Base-by-base conservation (phyloP, 1,140 invertebrate species). In the Leptinotarsa defecta region DNA sequence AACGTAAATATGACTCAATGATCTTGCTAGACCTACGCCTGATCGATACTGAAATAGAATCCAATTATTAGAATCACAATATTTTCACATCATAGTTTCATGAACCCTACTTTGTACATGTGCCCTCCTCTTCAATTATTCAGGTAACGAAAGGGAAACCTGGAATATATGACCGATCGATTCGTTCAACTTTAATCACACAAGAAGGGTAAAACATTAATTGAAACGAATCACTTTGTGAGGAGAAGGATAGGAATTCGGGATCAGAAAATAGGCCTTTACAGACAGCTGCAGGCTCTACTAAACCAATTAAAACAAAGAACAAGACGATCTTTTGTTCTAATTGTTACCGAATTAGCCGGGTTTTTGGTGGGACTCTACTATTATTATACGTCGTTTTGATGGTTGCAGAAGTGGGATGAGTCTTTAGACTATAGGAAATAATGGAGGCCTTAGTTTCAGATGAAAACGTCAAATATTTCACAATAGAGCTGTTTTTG, bases 181-280 rank as follows among this genome's bases (percentile, higher is more conserved):
- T 57, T 19, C n/a, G 15, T 57, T 4, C 52, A 57, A 57, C 15
- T 57, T 57, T 57, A 57, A 57, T 57, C 52, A 57, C 52, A 57
- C 52, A 57, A 57, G 52, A 19, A 57, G 52, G 52, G 52, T 57
- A 8, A 57, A 57, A 57, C 52, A 57, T 57, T 57, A 57, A 57
- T 57, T 57, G 52, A 57, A 57, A 57, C 52, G 34, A 57, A 57
- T 57, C 52, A 57, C 52, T 57, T 15, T 19, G 15, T 5, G 52
- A 57, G n/a, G n/a, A 57, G 13, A 57, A 57, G n/a, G 52, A 57
- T 0, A 43, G 34, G 34, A 11, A 43, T 57, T 57, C 17, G 52
- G 52, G n/a, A 17, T 57, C 13, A 13, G 52, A 57, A 57, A 57
- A 57, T 57, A 19, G 15, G 52, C n/a, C 52, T 57, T 57, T 57